Evolutionary conservation across 2,888 invertebrate genomes (phyloP).

Genomic region (Cylindroiulus punctatus): DNA sequence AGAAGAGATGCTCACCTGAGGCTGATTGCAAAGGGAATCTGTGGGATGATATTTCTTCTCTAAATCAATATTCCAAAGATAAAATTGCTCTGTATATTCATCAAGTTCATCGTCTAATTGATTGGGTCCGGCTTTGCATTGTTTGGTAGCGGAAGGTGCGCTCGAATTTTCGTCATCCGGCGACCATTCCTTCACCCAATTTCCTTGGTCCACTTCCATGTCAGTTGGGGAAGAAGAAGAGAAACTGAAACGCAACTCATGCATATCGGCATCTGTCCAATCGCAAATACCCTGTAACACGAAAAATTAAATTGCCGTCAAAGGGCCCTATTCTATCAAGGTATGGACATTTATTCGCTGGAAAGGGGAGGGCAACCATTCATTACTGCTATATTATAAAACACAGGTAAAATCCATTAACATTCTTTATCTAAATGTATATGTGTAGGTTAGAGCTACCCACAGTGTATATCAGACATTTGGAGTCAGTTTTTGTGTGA

Average conservation of each 20-base stretch:
- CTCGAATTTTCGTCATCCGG: slow-evolving; percentile 33
- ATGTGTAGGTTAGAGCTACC: no score
- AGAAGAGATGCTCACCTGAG: slow-evolving; percentile 39
- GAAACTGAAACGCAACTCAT: slow-evolving; percentile 48
- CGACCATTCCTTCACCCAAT: slow-evolving; percentile 45
- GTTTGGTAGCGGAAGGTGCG: not conserved
- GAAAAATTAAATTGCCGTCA: not conserved
- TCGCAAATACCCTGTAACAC: not conserved
- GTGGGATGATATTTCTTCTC: slow-evolving; percentile 55
- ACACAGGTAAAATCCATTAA: no score
- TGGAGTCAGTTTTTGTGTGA: no score
- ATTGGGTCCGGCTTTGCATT: not conserved
- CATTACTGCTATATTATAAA: no score
- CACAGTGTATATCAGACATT: no score
- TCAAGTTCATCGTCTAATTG: slow-evolving; percentile 33
- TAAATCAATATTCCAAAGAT: slow-evolving; percentile 54
- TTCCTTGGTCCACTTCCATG: slow-evolving; percentile 45
- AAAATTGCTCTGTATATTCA: slow-evolving; percentile 54
- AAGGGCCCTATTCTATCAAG: no score
- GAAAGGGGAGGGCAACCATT: no score
- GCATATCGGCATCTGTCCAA: not conserved
- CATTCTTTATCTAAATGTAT: no score
- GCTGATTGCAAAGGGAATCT: slow-evolving; percentile 52
- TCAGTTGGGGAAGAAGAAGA: slow-evolving; percentile 35
- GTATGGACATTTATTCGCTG: no score